Percentiles rank a stretch among this genome's conserved stretches.
Conservation (phyloP, 2,797 vertebrate species). For the Selene dorsalis region DNA sequence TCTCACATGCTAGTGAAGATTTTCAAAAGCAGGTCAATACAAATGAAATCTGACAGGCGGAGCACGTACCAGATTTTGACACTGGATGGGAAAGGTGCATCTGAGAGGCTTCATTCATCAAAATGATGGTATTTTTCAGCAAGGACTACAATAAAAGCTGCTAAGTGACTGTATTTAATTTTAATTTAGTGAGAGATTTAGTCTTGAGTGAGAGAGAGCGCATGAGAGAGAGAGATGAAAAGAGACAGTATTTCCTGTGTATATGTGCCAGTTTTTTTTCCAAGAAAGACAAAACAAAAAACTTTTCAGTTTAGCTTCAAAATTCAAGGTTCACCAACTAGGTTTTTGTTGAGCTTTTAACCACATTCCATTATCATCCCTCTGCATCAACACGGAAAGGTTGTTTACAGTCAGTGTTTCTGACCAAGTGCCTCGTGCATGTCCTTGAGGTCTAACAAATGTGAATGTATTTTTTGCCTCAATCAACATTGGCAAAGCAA, state of each 20-base stretch:
- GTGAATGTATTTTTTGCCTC: background rate
- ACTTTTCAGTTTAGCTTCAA: conserved; percentile 6
- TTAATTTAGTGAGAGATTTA: conserved; percentile 10
- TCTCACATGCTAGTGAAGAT: conserved; percentile 29
- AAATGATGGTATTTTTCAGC: conserved; percentile 8
- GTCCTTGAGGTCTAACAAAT: background rate
- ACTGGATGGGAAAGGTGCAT: conserved; percentile 27
- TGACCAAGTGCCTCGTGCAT: background rate
- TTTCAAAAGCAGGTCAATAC: conserved; percentile 62
- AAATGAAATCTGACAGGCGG: conserved; percentile 56
- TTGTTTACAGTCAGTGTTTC: background rate
- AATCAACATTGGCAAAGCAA: background rate
- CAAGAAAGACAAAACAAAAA: no score
- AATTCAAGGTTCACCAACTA: background rate
- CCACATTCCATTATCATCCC: background rate
- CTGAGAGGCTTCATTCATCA: conserved; percentile 39
- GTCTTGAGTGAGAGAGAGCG: background rate
- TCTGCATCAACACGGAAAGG: background rate
- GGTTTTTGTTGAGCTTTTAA: conserved; percentile 12
- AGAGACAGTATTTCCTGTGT: conserved; percentile 5
- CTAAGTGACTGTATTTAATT: conserved; percentile 15
- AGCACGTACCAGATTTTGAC: conserved; percentile 20
- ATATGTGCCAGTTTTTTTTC: background rate
- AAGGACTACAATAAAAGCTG: conserved; percentile 4
- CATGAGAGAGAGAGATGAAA: conserved; percentile 2